Evolutionary conservation across 2,797 vertebrate genomes (phyloP).

Genomic region (Petrocephalus schoutedeni): DNA sequence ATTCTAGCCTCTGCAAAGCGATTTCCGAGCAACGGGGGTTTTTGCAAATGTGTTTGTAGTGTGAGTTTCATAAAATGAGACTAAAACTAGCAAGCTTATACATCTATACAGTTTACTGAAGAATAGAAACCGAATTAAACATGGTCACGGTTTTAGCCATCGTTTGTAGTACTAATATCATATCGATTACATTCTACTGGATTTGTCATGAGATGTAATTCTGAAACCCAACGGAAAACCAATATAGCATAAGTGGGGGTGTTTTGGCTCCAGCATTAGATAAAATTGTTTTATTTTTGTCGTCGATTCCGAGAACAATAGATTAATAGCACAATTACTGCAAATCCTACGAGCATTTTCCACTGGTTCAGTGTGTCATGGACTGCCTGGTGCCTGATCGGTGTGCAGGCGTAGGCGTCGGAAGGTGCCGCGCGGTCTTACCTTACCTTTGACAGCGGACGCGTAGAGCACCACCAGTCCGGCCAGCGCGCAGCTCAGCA

Average conservation of each 20-base stretch:
- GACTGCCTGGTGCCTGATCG: neutral
- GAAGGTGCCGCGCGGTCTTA: too few species aligned
- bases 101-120: neutral
- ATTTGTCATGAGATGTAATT: slow-evolving; percentile 9
- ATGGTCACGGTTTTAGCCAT: neutral
- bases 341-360: neutral
- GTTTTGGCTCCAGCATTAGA: neutral
- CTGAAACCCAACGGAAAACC: neutral
- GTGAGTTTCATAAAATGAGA: neutral
- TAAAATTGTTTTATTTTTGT: neutral
- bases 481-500: slow-evolving; percentile 78
- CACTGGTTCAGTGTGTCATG: neutral
- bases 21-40: neutral
- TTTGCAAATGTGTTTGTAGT: neutral
- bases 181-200: neutral
- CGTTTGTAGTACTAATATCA: neutral
- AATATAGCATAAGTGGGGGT: neutral
- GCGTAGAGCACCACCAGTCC: slow-evolving; percentile 80
- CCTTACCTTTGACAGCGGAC: slow-evolving; percentile 75
- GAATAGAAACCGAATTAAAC: neutral
- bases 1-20: neutral
- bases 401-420: neutral
- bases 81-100: neutral
- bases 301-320: slow-evolving; percentile 3
- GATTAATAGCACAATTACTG: neutral